Evolutionary conservation across 2,888 invertebrate species (phyloP), one percentile per base, ranked within the genome.

Genomic region (Elegia similella): DNA sequence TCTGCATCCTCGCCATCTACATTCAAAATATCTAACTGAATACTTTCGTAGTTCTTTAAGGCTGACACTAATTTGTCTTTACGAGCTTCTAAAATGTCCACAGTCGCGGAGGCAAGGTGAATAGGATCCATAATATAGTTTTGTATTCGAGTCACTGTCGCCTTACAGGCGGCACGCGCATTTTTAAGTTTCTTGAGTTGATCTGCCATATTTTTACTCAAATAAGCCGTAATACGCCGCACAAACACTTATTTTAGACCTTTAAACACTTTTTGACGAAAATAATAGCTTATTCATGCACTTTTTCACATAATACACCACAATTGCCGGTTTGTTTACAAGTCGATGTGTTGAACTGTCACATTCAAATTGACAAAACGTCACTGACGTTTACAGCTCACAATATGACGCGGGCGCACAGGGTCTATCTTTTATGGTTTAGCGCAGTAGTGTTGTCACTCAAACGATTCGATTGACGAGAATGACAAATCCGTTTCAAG

Each of bases 1-100:
- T 62, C 62, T 7, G 15, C 8, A 29, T 62, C 62, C 7, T 17
- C 13, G 8, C 44, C 38, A 34, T 60, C 59, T 0, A 57, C 17
- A 17, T 29, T n/a, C 17, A 59, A 32, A 47, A 55, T 59, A 12
- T 59, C 58, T 8, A 55, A 42, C n/a, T 59, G 44, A 6, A 52
- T 34, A 16, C 32, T 29, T 15, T 43, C 43, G 8, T 43, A 43
- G 8, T 7, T 15, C 16, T 43, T 43, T 15, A 43, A 43, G 2
- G 43, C 16, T 15, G 15, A 43, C 13, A 43, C 15, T 43, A 43
- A 15, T 8, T 43, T 43, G 16, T 43, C 43, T 15, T 43, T 43
- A 6, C 15, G 43, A 15, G 43, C 43, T 13, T 43, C 43, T 43
- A 32, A 15, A 13, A 15, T 56, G 48, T 56, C 55, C 55, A 56